Conservation (phyloP, 1,140 invertebrate species). For the Leptonema lineaticorne region DNA sequence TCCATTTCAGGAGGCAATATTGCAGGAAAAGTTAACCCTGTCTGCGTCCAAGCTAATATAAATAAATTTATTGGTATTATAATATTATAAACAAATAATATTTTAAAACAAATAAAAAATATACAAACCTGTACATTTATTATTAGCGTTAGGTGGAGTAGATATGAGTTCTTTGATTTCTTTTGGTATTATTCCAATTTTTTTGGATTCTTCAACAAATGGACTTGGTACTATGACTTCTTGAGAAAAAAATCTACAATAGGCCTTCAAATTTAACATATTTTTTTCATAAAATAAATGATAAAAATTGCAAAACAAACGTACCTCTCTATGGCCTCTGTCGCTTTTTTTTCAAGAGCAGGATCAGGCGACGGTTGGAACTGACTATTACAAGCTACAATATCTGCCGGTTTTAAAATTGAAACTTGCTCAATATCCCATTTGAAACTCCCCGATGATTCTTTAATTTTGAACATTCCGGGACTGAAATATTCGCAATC, state of each 20-base stretch:
- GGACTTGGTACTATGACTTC: constrained; percentile 55
- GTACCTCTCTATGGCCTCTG: constrained; percentile 54
- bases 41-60: constrained; percentile 59
- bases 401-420: constrained; percentile 51
- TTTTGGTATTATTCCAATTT: constrained; percentile 30
- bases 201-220: constrained; percentile 51
- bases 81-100: not conserved
- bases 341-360: constrained; percentile 51
- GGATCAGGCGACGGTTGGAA: constrained; percentile 56
- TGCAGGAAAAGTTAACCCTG: constrained; percentile 58
- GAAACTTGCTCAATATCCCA: constrained; percentile 56
- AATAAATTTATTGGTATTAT: not conserved
- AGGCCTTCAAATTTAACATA: too few relatives aligned
- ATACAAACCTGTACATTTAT: constrained; percentile 29
- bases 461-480: constrained; percentile 55
- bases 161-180: not conserved
- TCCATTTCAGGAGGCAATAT: constrained; percentile 61
- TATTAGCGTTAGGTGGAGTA: constrained; percentile 8
- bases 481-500: constrained; percentile 50
- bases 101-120: constrained; percentile 32
- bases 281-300: too few relatives aligned
- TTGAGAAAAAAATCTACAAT: constrained; percentile 52
- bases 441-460: constrained; percentile 47
- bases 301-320: too few relatives aligned
- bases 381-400: constrained; percentile 53